Base-by-base conservation (phyloP, 1,140 invertebrate species). In the Belonocnema kinseyi region DNA sequence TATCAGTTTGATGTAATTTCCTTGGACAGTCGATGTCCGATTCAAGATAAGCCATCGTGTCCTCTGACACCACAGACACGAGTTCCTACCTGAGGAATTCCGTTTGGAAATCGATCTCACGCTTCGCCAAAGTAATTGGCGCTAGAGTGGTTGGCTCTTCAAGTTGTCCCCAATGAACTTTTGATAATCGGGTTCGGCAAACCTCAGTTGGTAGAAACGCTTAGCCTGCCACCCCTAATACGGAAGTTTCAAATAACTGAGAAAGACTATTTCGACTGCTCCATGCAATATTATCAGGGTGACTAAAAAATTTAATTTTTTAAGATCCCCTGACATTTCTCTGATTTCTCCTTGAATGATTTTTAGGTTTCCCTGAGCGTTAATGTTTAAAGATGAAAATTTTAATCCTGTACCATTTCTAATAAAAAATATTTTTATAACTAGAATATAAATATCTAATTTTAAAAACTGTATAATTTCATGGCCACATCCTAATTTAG, bases 61-160 rank as follows among this genome's bases (percentile, higher is more conserved):
- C 40, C 61, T 66, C 61, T 66, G 61, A 66, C 61, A 66, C 61
- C 61, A 40, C 61, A 66, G 61, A 66, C 61, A 66, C 61, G 61
- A 66, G 61, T 66, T 66, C 14, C 61, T 66, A 66, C 40, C 61
- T 33, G 61, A 66, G 61, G 40, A 66, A 66, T 66, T 66, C 61
- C 61, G 61, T 40, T 66, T 66, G 26, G 61, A 66, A 66, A 66
- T 66, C 61, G 61, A 66, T 66, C 61, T 66, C 61, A 66, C 61
- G 61, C 14, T 66, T 66, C 61, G 61, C 26, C 14, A 13, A 66
- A 66, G 61, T 40, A 66, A 40, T 66, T 33, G 61, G 26, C n/a
- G 26, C 26, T 14, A 40, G 26, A 66, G 26, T 6, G 26, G 58
- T 66, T 66, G 16, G 33, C 61, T 66, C 61, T 10, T 14, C 61